Conservation (phyloP, 2,888 invertebrate genomes). For the Tanypteryx hageni region DNA sequence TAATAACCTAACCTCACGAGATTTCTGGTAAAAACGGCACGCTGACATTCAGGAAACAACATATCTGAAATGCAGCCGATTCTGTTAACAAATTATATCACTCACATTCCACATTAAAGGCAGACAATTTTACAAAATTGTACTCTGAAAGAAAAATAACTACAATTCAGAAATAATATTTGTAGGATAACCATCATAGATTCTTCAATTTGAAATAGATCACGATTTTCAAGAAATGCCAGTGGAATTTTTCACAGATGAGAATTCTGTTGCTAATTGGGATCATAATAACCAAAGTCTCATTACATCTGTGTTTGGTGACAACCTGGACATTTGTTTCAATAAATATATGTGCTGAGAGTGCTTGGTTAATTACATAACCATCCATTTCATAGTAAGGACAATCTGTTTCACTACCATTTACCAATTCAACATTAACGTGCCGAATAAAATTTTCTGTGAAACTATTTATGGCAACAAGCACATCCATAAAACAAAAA, state of each 20-base stretch:
- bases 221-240: neutral
- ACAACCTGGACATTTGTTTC: neutral
- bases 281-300: neutral
- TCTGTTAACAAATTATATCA: neutral
- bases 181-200: neutral
- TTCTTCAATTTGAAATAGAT: neutral
- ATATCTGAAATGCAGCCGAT: neutral
- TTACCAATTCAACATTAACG: neutral
- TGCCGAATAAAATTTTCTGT: neutral
- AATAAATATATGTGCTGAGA: slow-evolving; percentile 1
- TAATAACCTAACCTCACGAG: neutral
- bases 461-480: slow-evolving; percentile 1
- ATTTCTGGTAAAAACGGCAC: neutral
- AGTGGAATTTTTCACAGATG: neutral
- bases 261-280: neutral
- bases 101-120: neutral
- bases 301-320: neutral
- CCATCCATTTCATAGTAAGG: slow-evolving; percentile 1
- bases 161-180: neutral
- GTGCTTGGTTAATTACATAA: slow-evolving; percentile 33
- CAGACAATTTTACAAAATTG: neutral
- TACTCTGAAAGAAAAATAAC: neutral
- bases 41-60: neutral
- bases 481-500: too few species aligned
- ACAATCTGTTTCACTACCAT: neutral